Evolutionary conservation across 1,140 invertebrate species (phyloP).

Genomic region (Meloidogyne floridensis): DNA sequence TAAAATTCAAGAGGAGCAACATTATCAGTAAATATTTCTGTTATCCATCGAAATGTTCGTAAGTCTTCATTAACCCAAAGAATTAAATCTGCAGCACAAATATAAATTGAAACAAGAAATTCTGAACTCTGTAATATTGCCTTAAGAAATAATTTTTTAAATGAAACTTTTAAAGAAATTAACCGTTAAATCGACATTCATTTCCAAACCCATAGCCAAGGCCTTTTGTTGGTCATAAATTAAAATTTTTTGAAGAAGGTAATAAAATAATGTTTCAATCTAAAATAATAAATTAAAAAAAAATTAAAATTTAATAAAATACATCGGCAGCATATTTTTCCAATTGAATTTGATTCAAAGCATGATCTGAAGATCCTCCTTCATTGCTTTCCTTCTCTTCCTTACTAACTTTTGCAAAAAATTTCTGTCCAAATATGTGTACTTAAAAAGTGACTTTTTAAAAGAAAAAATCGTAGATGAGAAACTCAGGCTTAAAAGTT

Average conservation of each 20-base stretch:
- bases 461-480: too few species aligned
- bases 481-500: too few species aligned
- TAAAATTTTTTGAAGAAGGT: conserved; percentile 47
- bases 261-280: conserved; percentile 48
- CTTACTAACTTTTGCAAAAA: conserved; percentile 10
- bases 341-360: neutral
- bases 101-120: conserved; percentile 53
- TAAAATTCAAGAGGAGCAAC: conserved; percentile 87
- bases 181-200: conserved; percentile 43
- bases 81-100: conserved; percentile 53
- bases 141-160: neutral
- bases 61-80: conserved; percentile 48
- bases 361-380: too few species aligned
- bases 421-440: conserved; percentile 12
- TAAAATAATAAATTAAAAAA: neutral
- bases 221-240: conserved; percentile 42
- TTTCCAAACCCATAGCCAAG: conserved; percentile 28
- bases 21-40: conserved; percentile 26
- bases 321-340: conserved; percentile 30
- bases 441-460: conserved; percentile 16
- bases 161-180: neutral
- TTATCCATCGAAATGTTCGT: conserved; percentile 53
- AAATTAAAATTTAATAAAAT: neutral
- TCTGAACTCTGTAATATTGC: conserved; percentile 55
- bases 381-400: conserved; percentile 14